phyloP scores from a whole-genome alignment of 1,140 invertebrate species.

The Musca vetustissima region DNA sequence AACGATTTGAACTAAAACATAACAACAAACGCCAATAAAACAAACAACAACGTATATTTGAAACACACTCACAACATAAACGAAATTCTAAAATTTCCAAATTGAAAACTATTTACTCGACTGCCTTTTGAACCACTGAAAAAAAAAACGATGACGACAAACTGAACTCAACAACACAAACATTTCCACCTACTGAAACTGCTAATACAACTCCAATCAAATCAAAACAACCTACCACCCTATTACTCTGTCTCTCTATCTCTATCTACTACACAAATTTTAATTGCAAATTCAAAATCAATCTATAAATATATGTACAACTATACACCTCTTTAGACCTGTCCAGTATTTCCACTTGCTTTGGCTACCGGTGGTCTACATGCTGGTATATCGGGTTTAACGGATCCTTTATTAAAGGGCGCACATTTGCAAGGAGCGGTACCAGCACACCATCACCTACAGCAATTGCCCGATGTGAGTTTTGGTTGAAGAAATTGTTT shows the following conservation, averaged over 20 bases:
- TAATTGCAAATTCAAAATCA: slow-evolving; percentile 20
- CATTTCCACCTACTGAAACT: background rate
- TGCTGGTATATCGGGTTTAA: slow-evolving; percentile 65
- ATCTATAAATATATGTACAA: slow-evolving; percentile 22
- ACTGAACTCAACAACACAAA: slow-evolving; percentile 21
- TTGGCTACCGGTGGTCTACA: slow-evolving; percentile 56
- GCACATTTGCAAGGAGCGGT: slow-evolving; percentile 76
- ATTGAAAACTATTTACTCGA: no score
- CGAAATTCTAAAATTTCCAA: no score
- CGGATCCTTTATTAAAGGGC: slow-evolving; percentile 74
- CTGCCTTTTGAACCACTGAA: background rate
- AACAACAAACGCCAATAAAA: slow-evolving; percentile 2
- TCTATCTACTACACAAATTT: no score
- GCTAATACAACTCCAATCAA: slow-evolving; percentile 21
- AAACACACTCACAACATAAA: no score
- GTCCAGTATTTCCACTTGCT: slow-evolving; percentile 56
- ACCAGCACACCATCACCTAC: slow-evolving; percentile 75
- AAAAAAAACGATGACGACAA: slow-evolving; percentile 9
- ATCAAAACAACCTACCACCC: slow-evolving; percentile 6
- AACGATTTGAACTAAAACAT: background rate
- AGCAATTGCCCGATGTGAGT: slow-evolving; percentile 57
- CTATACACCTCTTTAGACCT: slow-evolving; percentile 41
- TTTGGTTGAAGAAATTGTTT: slow-evolving; percentile 37
- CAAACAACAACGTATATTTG: background rate
- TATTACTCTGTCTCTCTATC: no score